Evolutionary conservation across 2,797 vertebrate species (phyloP).

Genomic region (Cercopithecus mitis): DNA sequence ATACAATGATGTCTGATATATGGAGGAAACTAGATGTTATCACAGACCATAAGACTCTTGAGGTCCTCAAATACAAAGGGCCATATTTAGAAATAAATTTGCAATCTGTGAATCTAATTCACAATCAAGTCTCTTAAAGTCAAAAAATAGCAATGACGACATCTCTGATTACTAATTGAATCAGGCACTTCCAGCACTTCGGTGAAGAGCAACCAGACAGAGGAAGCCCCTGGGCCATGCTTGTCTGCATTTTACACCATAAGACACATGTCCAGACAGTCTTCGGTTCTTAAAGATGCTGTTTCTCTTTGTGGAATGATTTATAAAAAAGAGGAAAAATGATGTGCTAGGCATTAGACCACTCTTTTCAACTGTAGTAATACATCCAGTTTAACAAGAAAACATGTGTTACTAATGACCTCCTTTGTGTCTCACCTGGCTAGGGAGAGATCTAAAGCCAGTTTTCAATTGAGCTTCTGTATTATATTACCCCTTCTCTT

Average conservation of each 20-base stretch:
- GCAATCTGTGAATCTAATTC: constrained; percentile 86
- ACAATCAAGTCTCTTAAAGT: constrained; percentile 86
- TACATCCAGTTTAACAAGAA: not conserved
- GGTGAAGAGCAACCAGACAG: constrained; percentile 78
- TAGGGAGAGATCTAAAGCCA: not conserved
- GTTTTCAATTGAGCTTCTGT: not conserved
- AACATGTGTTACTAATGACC: not conserved
- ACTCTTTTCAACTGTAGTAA: not conserved
- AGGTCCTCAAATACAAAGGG: constrained; percentile 84
- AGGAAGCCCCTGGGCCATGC: constrained; percentile 70
- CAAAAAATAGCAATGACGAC: constrained; percentile 82
- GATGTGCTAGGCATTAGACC: not conserved
- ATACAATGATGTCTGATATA: constrained; percentile 45
- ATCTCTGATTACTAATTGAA: constrained; percentile 85
- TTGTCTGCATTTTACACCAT: constrained; percentile 64
- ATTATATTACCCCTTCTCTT: not conserved
- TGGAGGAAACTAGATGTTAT: constrained; percentile 77
- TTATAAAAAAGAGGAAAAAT: constrained; percentile 61
- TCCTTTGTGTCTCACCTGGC: not conserved
- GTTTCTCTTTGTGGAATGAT: constrained; percentile 57
- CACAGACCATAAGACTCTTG: constrained; percentile 74
- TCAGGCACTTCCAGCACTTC: constrained; percentile 82
- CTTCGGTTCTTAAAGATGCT: constrained; percentile 63
- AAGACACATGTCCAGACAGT: constrained; percentile 46
- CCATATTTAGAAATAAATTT: constrained; percentile 84